These are phyloP conservation scores for Excalfactoria chinensis DNA, from an alignment of 2,113 vertebrate species.

Conservation along the genomic window DNA sequence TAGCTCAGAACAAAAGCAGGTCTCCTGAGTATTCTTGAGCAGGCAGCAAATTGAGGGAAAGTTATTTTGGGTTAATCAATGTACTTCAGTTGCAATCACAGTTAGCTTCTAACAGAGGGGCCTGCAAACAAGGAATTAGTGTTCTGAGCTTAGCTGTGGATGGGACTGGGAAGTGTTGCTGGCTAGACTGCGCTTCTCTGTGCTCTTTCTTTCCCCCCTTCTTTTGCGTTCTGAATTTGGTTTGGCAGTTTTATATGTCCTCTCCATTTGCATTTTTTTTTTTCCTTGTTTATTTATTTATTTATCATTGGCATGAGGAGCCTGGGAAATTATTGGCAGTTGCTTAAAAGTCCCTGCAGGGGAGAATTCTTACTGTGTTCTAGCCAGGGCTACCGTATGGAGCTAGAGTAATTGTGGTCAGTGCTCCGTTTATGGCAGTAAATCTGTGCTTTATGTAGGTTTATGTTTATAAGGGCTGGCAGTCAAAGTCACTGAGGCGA, in stretches of 20 bases:
- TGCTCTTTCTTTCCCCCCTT: neutral
- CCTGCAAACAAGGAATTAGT: slow-evolving; percentile 69
- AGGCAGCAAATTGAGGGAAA: slow-evolving; percentile 74
- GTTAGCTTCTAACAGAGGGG: slow-evolving; percentile 71
- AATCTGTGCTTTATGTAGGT: slow-evolving; percentile 2
- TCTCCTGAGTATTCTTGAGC: slow-evolving; percentile 75
- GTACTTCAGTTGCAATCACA: slow-evolving; percentile 73
- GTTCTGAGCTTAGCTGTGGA: slow-evolving; percentile 50
- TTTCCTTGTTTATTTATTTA: neutral
- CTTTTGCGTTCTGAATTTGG: slow-evolving; percentile 31
- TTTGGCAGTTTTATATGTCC: slow-evolving; percentile 19
- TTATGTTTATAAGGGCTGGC: slow-evolving; percentile 4
- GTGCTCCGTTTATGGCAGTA: slow-evolving; percentile 37
- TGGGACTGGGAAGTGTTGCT: slow-evolving; percentile 65
- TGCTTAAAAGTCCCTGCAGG: slow-evolving; percentile 44
- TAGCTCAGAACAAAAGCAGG: slow-evolving; percentile 78
- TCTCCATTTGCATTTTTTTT: slow-evolving; percentile 4
- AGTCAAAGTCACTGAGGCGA: neutral
- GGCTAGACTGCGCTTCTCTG: slow-evolving; percentile 48
- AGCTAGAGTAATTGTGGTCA: slow-evolving; percentile 48
- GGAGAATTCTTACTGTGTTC: slow-evolving; percentile 54
- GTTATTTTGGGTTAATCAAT: slow-evolving; percentile 78
- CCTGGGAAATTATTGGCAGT: slow-evolving; percentile 67
- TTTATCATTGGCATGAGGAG: slow-evolving; percentile 19
- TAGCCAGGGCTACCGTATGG: slow-evolving; percentile 11